These are phyloP conservation scores for Murina feae DNA, from an alignment of 2,113 vertebrate species.

Conservation along the genomic window DNA sequence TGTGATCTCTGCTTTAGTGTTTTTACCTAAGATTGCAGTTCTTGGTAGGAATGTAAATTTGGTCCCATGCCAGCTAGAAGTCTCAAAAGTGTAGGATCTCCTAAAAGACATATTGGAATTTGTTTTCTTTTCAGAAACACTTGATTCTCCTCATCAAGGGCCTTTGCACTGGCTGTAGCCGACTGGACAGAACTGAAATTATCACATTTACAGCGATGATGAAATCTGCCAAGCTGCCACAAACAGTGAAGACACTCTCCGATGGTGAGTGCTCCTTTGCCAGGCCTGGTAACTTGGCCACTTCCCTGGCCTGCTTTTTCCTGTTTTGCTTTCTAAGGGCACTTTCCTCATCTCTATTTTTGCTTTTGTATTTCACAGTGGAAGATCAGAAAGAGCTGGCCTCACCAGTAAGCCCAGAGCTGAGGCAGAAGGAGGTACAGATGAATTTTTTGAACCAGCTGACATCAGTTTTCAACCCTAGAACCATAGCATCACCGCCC, in stretches of 20 bases:
- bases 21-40: rapidly evolving
- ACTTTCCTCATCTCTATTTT: neutral
- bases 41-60: neutral
- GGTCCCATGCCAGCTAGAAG: neutral
- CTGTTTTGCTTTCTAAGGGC: neutral
- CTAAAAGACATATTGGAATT: slow-evolving; percentile 16
- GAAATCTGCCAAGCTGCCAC: slow-evolving; percentile 98
- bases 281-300: neutral
- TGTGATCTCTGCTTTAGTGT: neutral
- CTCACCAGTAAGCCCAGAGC: slow-evolving; percentile 92
- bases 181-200: slow-evolving; percentile 96
- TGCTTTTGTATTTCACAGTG: slow-evolving; percentile 79
- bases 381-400: slow-evolving; percentile 97
- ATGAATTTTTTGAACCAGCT: slow-evolving; percentile 99
- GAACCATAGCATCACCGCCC: slow-evolving; percentile 85
- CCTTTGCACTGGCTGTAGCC: slow-evolving; percentile 96
- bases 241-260: slow-evolving; percentile 97
- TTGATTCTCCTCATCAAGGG: slow-evolving; percentile 99
- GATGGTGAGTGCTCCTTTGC: slow-evolving; percentile 84
- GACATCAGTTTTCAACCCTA: slow-evolving; percentile 96
- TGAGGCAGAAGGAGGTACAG: slow-evolving; percentile 97
- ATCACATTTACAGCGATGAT: slow-evolving; percentile 99
- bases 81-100: neutral
- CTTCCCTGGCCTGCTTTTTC: rapidly evolving
- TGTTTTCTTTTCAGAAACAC: slow-evolving; percentile 88